These are phyloP conservation scores for Columba livia DNA, from an alignment of 2,113 vertebrate species.

Conservation along the genomic window DNA sequence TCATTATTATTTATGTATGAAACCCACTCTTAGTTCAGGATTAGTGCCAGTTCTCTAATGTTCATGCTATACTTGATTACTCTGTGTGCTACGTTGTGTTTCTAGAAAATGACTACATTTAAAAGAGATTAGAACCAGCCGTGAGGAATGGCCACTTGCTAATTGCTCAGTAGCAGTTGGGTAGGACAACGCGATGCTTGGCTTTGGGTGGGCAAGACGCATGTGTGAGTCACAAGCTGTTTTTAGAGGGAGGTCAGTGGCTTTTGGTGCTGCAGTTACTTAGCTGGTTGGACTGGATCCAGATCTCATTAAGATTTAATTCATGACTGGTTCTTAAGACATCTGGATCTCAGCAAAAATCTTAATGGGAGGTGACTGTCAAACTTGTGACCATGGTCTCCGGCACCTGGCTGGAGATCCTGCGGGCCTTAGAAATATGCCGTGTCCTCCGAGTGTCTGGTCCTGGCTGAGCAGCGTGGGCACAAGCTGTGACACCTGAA, in stretches of 20 bases:
- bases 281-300: constrained; percentile 22
- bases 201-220: not conserved
- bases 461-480: accelerated
- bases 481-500: not conserved
- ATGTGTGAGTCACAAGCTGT: not conserved
- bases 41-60: constrained; percentile 5
- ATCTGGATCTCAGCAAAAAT: constrained; percentile 35
- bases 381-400: not conserved
- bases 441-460: accelerated
- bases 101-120: not conserved
- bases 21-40: constrained; percentile 18
- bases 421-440: not conserved
- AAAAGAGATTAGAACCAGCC: not conserved
- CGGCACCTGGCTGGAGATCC: not conserved
- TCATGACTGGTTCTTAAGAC: not conserved
- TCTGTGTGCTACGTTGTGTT: not conserved
- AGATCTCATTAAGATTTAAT: constrained; percentile 52
- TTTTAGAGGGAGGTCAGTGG: constrained; percentile 11
- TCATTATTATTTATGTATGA: constrained; percentile 25
- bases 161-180: not conserved
- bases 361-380: not conserved
- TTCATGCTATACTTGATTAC: not conserved
- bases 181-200: not conserved
- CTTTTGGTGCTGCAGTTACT: constrained; percentile 22
- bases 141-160: not conserved